These are phyloP conservation scores for Cerastis rubricosa DNA, from an alignment of 2,888 invertebrate genomes.

Conservation along the genomic window DNA sequence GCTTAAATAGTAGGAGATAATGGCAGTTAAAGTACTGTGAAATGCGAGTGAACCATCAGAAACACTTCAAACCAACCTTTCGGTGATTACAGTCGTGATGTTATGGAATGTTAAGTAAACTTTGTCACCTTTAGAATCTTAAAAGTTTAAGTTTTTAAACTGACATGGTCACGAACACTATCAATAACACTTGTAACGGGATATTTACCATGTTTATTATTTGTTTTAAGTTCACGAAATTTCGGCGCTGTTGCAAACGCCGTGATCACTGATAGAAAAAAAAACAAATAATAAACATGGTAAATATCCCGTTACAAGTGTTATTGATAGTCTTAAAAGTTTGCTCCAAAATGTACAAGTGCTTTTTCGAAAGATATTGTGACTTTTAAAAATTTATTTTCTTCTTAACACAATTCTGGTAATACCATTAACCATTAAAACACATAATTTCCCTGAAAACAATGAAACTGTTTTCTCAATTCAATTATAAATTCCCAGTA, in stretches of 20 bases:
- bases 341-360: neutral
- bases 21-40: neutral
- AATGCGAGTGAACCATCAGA: neutral
- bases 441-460: neutral
- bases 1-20: no score
- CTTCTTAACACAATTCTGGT: neutral
- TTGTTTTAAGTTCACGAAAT: no score
- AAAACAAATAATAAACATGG: no score
- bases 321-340: no score
- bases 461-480: neutral
- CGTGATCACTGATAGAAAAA: no score
- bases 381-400: neutral
- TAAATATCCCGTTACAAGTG: no score
- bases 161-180: no score
- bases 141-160: no score
- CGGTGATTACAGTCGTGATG: neutral
- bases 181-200: no score
- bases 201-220: no score
- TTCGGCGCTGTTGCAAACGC: no score
- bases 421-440: neutral
- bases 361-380: neutral
- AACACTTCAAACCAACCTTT: neutral
- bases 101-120: neutral
- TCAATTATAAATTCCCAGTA: conserved; percentile 25
- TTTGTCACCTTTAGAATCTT: neutral